These are phyloP conservation scores for Drosophila mimica DNA, from an alignment of 2,888 invertebrate genomes.

Conservation along the genomic window DNA sequence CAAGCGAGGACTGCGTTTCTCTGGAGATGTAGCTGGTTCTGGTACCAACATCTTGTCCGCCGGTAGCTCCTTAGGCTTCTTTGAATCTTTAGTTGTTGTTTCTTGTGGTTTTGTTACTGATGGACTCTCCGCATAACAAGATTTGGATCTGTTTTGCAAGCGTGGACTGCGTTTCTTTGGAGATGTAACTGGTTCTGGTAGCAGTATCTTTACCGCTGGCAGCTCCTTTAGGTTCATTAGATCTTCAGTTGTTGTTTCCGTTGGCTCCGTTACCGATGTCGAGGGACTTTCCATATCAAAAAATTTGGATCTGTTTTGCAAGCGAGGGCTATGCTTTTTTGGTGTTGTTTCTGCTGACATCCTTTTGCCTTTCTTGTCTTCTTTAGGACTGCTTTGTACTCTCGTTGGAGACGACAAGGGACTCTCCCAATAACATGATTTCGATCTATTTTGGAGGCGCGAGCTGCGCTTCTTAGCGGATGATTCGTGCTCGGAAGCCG, in stretches of 20 bases:
- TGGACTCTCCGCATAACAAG: background rate
- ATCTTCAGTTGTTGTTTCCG: background rate
- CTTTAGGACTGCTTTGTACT: background rate
- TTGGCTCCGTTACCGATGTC: background rate
- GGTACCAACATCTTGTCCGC: background rate
- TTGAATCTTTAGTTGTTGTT: background rate
- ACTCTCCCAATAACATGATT: conserved; percentile 2
- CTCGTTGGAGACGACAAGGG: background rate
- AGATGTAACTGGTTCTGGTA: background rate
- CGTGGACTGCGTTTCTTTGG: background rate
- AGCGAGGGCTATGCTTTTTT: background rate
- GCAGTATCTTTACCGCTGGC: too few relatives aligned
- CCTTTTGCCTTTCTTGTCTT: background rate
- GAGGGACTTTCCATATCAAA: conserved; percentile 2
- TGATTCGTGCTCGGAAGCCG: background rate
- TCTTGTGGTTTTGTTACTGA: background rate
- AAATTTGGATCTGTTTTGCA: conserved; percentile 15
- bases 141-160: conserved; percentile 12
- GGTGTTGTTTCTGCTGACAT: background rate
- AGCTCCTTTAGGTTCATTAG: background rate
- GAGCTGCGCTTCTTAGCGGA: background rate
- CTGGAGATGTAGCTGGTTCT: background rate
- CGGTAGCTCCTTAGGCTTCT: background rate
- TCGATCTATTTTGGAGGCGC: background rate
- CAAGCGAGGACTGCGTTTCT: conserved; percentile 15